Base-by-base conservation (phyloP, 2,113 vertebrate genomes). In the Perccottus glenii region DNA sequence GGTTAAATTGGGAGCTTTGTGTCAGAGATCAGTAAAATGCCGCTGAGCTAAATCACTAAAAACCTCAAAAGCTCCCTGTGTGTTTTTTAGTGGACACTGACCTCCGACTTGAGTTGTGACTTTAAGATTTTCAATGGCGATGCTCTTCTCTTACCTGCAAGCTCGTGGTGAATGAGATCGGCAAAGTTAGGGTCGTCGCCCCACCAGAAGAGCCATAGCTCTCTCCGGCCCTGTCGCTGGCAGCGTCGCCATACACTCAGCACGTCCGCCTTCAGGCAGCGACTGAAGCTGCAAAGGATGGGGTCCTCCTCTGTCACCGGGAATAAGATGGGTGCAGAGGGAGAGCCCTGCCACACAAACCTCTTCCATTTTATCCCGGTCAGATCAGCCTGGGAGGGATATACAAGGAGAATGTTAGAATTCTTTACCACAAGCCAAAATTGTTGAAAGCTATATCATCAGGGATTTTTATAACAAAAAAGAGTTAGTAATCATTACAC, bases 181-280 rank as follows among this genome's bases (percentile, higher is more conserved):
- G 95, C 90, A 64, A 98, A 99, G 92, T 92, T 97, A 50, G 96
- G 97, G 87, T 98, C 95, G 69, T 99, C 96, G 40, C 96, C 97
- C 97, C 97, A 99, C 97, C 97, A 99, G 90, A 97, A 99, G 78
- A 99, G 95, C 97, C 96, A 98, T 11, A 99, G 92, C 80, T 99
- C 97, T 86, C 96, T 92, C 85, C 96, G 95, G 49, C 97, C 97
- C 10, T 92, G 96, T 76, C 94, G 90, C 91, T 97, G 95, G 90
- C 97, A 95, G 75, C 97, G 91, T 64, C 96, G 91, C 97, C 97
- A 99, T 56, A 98, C 96, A 3, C 96, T 96, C 63, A 99, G 92
- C 60, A 99, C 94, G 56, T 99, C 96, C 4, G 96, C 95, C 91
- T 98, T 98, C 77, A 99, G 92, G 78, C 97, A 99, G 86, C 96